These are phyloP conservation scores for Acanthiza pusilla DNA, from an alignment of 2,797 vertebrate genomes.

Conservation along the genomic window DNA sequence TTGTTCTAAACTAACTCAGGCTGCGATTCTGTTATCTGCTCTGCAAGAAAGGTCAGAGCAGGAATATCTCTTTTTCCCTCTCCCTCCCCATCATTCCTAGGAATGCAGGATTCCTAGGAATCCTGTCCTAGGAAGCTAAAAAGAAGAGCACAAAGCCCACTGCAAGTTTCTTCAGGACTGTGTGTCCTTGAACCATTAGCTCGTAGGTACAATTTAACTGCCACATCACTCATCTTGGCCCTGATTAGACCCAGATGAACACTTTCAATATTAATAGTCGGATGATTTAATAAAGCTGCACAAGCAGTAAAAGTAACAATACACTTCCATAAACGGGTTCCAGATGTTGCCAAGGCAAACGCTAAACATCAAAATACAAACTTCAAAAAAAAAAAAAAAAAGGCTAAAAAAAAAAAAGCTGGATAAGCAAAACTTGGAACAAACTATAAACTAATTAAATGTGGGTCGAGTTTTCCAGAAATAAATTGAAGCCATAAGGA, in stretches of 20 bases:
- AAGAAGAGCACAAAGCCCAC: slow-evolving; percentile 29
- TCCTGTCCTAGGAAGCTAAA: slow-evolving; percentile 2
- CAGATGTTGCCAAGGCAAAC: slow-evolving; percentile 77
- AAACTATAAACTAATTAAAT: slow-evolving; percentile 82
- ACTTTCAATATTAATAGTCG: slow-evolving; percentile 67
- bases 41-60: slow-evolving; percentile 29
- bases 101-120: too few species aligned
- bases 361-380: slow-evolving; percentile 79
- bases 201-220: slow-evolving; percentile 56
- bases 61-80: not conserved
- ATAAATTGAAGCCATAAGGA: slow-evolving; percentile 86
- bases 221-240: slow-evolving; percentile 79
- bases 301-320: slow-evolving; percentile 76
- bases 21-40: slow-evolving; percentile 46
- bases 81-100: not conserved
- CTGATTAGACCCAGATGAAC: slow-evolving; percentile 81
- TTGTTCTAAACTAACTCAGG: slow-evolving; percentile 42
- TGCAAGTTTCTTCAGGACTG: slow-evolving; percentile 34
- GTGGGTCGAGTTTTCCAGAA: slow-evolving; percentile 74
- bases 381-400: slow-evolving; percentile 51
- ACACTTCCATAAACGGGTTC: slow-evolving; percentile 75
- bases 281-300: slow-evolving; percentile 75
- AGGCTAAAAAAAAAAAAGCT: not conserved
- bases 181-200: slow-evolving; percentile 64
- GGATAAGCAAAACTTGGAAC: slow-evolving; percentile 73